Conservation (phyloP, 2,797 vertebrate species). For the Danio aesculapii region DNA sequence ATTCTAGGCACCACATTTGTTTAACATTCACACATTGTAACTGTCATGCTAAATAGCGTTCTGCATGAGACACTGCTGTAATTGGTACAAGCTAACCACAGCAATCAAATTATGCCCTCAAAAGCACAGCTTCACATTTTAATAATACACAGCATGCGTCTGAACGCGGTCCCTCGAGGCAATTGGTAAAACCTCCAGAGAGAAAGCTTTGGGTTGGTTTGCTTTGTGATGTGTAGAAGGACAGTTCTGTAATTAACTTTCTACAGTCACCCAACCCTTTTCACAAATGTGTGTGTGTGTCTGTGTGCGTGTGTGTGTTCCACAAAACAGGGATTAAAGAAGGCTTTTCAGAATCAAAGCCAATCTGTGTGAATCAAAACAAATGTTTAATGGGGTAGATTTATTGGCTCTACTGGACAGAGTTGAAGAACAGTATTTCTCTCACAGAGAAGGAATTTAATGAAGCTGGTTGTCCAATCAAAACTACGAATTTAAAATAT, state of each 20-base stretch:
- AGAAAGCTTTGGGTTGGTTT: conserved; percentile 58
- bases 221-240: conserved; percentile 66
- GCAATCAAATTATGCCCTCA: conserved; percentile 33
- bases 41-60: conserved; percentile 55
- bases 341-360: conserved; percentile 62
- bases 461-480: conserved; percentile 20
- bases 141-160: not conserved
- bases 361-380: conserved; percentile 61
- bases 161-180: conserved; percentile 14
- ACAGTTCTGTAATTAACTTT: conserved; percentile 73
- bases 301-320: conserved; percentile 10
- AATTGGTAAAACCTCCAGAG: conserved; percentile 21
- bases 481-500: not conserved
- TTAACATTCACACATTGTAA: conserved; percentile 40
- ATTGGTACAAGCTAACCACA: conserved; percentile 56
- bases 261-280: conserved; percentile 62
- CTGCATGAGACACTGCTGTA: conserved; percentile 37
- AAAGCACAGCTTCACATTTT: conserved; percentile 36
- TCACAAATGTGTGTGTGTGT: conserved; percentile 56
- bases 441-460: conserved; percentile 31
- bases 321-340: conserved; percentile 71
- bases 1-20: conserved; percentile 9
- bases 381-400: conserved; percentile 48
- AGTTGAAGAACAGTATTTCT: conserved; percentile 40
- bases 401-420: conserved; percentile 30